These are phyloP conservation scores for Pegea sp. DNA, from an alignment of 23 tunicate genomes.

Conservation along the genomic window DNA sequence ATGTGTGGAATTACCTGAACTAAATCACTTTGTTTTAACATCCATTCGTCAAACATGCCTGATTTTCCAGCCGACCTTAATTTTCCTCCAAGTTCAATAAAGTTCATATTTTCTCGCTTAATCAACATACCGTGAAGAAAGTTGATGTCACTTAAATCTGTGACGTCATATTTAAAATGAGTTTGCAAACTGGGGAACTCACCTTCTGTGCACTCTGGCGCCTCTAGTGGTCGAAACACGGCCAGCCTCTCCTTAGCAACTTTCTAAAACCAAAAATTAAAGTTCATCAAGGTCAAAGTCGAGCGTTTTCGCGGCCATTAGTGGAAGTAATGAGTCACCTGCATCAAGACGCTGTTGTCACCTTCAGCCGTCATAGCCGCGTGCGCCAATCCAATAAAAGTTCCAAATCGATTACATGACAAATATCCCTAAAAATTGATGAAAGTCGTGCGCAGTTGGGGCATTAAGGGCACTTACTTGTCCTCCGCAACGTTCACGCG, in stretches of 20 bases:
- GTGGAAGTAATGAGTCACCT: constrained; percentile 40
- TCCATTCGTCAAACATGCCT: constrained; percentile 63
- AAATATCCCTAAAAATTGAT: constrained; percentile 48
- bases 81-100: constrained; percentile 26
- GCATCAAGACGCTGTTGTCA: constrained; percentile 90
- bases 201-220: not conserved
- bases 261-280: constrained; percentile 79
- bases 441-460: not conserved
- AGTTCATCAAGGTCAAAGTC: no score
- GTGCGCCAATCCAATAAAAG: constrained; percentile 82
- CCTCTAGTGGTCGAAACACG: constrained; percentile 23
- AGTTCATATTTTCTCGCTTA: constrained; percentile 32
- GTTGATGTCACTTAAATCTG: constrained; percentile 1
- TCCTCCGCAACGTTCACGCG: constrained; percentile 93
- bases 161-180: not conserved
- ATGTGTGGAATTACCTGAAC: no score
- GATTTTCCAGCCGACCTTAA: constrained; percentile 49
- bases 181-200: no score
- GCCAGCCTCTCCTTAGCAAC: constrained; percentile 81
- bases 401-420: constrained; percentile 93
- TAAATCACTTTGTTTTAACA: constrained; percentile 65
- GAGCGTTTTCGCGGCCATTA: no score
- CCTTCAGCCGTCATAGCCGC: constrained; percentile 99
- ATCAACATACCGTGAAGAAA: constrained; percentile 34
- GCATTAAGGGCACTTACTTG: constrained; percentile 17